phyloP scores from a whole-genome alignment of 1,140 invertebrate species.

The Drosophila sp. region DNA sequence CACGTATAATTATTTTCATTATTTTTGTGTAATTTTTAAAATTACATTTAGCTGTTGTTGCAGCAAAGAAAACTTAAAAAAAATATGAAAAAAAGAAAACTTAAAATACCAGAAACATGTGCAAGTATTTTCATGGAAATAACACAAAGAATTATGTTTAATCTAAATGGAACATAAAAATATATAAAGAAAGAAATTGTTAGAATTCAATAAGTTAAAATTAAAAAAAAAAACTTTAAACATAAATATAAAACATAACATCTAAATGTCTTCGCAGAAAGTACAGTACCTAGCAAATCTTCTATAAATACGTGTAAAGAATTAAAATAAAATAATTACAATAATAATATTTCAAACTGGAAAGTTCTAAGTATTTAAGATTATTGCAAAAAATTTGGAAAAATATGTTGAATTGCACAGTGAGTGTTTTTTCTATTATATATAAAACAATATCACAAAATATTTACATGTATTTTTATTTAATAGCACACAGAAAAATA shows the following conservation, averaged over 20 bases:
- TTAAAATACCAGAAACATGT: constrained; percentile 55
- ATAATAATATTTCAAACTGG: constrained; percentile 16
- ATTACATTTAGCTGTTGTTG: constrained; percentile 49
- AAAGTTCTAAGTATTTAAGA: constrained; percentile 39
- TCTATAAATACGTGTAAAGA: constrained; percentile 39
- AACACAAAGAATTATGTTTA: constrained; percentile 64
- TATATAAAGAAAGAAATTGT: constrained; percentile 31
- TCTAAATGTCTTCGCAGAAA: constrained; percentile 55
- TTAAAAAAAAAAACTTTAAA: constrained; percentile 42
- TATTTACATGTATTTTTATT: constrained; percentile 38
- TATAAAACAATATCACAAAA: constrained; percentile 40
- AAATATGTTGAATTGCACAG: constrained; percentile 53
- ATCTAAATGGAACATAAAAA: constrained; percentile 29
- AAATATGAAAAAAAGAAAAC: constrained; percentile 40
- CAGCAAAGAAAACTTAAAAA: constrained; percentile 27
- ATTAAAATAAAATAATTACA: constrained; percentile 4
- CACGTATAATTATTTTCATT: constrained; percentile 43
- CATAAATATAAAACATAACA: constrained; percentile 29
- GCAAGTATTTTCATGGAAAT: constrained; percentile 82
- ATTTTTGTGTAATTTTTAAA: constrained; percentile 68
- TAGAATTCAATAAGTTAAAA: constrained; percentile 39
- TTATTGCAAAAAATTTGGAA: constrained; percentile 10
- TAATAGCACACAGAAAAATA: constrained; percentile 21
- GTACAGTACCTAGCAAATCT: constrained; percentile 50
- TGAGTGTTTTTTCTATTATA: constrained; percentile 17